Conservation (phyloP, 1,140 invertebrate species). For the Polypedilum pembai region DNA sequence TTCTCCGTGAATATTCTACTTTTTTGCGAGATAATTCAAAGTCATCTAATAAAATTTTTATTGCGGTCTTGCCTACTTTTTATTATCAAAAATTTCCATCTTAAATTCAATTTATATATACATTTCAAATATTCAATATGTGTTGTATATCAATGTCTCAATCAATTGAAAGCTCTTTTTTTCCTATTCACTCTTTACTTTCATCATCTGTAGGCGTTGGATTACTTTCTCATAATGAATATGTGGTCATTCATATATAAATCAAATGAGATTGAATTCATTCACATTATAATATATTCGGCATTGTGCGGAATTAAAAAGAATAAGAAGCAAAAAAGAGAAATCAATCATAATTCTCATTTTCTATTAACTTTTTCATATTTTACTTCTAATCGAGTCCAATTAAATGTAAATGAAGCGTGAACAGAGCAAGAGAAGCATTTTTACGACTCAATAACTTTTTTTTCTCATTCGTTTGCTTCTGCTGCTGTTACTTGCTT, state of each 20-base stretch:
- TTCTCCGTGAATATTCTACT: too few species aligned
- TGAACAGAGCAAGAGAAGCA: not conserved
- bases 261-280: not conserved
- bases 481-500: not conserved
- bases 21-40: too few species aligned
- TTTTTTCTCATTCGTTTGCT: not conserved
- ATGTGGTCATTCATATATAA: not conserved
- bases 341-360: conserved; percentile 19
- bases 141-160: not conserved
- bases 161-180: not conserved
- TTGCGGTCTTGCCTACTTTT: too few species aligned
- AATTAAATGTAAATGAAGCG: conserved; percentile 12
- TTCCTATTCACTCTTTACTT: not conserved
- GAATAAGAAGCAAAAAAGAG: not conserved
- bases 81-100: too few species aligned
- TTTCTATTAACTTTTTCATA: too few species aligned
- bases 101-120: too few species aligned
- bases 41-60: too few species aligned
- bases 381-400: not conserved
- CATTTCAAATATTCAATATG: too few species aligned
- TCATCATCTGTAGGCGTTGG: conserved; percentile 1
- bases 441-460: not conserved
- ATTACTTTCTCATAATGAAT: conserved; percentile 8
- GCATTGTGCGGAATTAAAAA: too few species aligned
- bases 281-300: too few species aligned